phyloP scores from a whole-genome alignment of 2,888 invertebrate species.

The Stegophylla sp. region DNA sequence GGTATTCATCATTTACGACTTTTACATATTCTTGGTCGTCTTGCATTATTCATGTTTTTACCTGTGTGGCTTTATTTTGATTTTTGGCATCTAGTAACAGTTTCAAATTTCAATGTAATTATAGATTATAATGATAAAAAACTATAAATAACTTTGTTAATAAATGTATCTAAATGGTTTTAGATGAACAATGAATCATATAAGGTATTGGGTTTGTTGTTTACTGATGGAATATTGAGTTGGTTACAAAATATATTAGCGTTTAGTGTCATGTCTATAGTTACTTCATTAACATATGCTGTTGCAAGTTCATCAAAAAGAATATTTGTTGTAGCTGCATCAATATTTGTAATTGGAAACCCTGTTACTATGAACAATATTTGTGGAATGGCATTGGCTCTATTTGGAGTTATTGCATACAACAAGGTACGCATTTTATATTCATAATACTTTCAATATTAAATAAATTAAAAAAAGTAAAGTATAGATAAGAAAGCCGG shows the following conservation, averaged over 20 bases:
- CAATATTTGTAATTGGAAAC: slow-evolving; percentile 85
- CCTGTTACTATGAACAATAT: slow-evolving; percentile 88
- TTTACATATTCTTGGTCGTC: slow-evolving; percentile 78
- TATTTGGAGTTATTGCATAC: slow-evolving; percentile 87
- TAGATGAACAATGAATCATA: slow-evolving; percentile 68
- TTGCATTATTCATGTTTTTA: slow-evolving; percentile 80
- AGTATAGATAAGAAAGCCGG: no score
- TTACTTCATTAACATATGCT: slow-evolving; percentile 93
- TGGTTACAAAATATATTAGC: slow-evolving; percentile 96
- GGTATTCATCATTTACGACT: slow-evolving; percentile 88
- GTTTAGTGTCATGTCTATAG: slow-evolving; percentile 87
- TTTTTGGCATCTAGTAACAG: slow-evolving; percentile 70
- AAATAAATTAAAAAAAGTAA: no score
- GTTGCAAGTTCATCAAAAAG: slow-evolving; percentile 95
- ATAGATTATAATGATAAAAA: slow-evolving; percentile 28
- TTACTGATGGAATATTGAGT: slow-evolving; percentile 84
- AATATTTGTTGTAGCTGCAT: slow-evolving; percentile 87
- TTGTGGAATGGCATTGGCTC: slow-evolving; percentile 88
- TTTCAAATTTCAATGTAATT: slow-evolving; percentile 71
- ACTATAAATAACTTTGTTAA: neutral
- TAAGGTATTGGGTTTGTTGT: slow-evolving; percentile 70
- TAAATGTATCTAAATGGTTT: slow-evolving; percentile 62
- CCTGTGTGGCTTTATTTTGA: slow-evolving; percentile 84
- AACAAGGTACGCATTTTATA: slow-evolving; percentile 76
- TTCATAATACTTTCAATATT: no score